Evolutionary conservation across 2,113 vertebrate genomes (phyloP), one percentile per base, ranked within the genome.

Genomic region (Esox niger): DNA sequence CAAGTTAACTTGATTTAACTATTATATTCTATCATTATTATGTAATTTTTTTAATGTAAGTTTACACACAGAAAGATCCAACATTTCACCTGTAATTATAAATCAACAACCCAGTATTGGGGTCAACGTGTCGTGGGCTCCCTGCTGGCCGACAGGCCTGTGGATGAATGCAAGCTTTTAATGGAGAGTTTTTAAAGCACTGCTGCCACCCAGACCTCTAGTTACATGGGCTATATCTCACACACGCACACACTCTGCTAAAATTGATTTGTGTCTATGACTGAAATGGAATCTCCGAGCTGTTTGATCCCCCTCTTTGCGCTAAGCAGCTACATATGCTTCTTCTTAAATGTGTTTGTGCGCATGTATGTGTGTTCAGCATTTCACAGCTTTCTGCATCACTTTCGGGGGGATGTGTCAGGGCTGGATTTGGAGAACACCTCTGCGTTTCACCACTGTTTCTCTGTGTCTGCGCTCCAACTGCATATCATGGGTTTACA

Each of bases 131-230:
- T n/a, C n/a, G 70, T 77, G 67, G 69, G 52, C 79, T 75, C 32
- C 65, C 68, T 68, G 26, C 59, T 62, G 67, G 52, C 69, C 70
- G 8, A 82, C 70, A 66, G 23, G 15, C 2, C 57, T 30, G 77
- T 76, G 71, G 80, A 79, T 79, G 67, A 81, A 82, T 75, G 59
- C 73, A 54, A 69, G 47, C 55, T 79, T 79, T 72, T 80, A 80
- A 77, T 79, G 69, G 66, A 43, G 20, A 43, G 54, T 9, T 83
- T 10, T 73, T 11, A 79, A 67, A 59, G 70, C 54, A 25, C 55
- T 67, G 62, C 78, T 78, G 68, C 69, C 64, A 71, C 46, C 54
- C 79, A 75, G 35, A 69, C 62, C 62, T 65, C 71, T 79, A 79
- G 78, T 77, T 31, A 65, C 11, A 25, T n/a, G n/a, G n/a, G n/a